Evolutionary conservation across 2,797 vertebrate genomes (phyloP), one percentile per base, ranked within the genome.

Genomic region (Pyrocephalus nanus): DNA sequence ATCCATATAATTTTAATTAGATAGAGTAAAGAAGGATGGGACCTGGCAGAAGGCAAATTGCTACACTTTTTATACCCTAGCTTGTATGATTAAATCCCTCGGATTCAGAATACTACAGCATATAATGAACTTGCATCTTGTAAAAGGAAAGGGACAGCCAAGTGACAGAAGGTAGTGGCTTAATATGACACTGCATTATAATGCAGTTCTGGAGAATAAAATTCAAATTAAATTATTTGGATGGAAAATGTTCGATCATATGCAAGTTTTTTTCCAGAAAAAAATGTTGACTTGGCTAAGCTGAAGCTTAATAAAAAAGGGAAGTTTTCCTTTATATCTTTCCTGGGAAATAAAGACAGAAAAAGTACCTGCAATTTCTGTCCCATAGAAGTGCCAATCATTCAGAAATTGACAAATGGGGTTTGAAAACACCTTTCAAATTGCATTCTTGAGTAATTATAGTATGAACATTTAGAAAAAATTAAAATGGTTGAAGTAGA

Each of bases 81-180:
- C 9, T 72, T 58, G 32, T 78, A 69, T 55, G 66, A 94, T 92
- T 92, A 78, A 90, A 84, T 78, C n/a, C 34, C 66, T 81, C 32
- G 38, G 58, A 72, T 71, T 61, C 62, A 55, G 62, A 84, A 81
- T 62, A 42, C 73, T 86, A 72, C 83, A 84, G 88, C 64, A 48
- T 81, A 53, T 76, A 95, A 94, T 66, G 83, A 96, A 93, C 77
- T 90, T 90, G 70, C 54, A 62, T 90, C 88, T 84, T 92, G 66
- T 95, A 50, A 93, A 81, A 86, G 34, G 45, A 86, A 92, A 83
- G 82, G 79, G 92, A 88, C 62, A 86, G 95, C 94, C 94, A 96
- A 96, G 88, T 94, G 90, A 92, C 95, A 96, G 94, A 95, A 96
- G 94, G 88, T 42, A 76, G 80, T 62, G 60, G 64, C 83, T 94